Base-by-base conservation (phyloP, 2,888 invertebrate genomes). In the Epinotia ramella region DNA sequence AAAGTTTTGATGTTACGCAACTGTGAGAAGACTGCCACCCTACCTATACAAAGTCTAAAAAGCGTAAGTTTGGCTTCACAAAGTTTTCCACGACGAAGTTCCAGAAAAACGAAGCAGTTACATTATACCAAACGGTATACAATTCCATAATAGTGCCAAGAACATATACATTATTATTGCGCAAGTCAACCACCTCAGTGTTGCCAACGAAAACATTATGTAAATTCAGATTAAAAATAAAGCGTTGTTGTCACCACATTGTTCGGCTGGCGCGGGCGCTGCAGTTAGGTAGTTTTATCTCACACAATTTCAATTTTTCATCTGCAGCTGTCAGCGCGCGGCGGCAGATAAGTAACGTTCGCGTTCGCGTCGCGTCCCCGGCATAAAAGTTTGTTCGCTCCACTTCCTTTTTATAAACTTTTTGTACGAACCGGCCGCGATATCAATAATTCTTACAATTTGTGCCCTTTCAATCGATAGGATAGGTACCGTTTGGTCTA, bases 291-390 rank as follows among this genome's bases (percentile, higher is more conserved):
- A 90, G 92, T 94, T 94, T 94, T 94, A 94, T 94, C 94, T 93
- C 93, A 89, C 91, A 93, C 93, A 93, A 94, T 94, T 94, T 94
- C 94, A 94, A 94, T 94, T 94, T 94, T 94, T 94, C 94, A 94
- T 94, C 93, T 94, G 94, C 92, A 91, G 89, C 94, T 93, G 93
- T 94, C 94, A 93, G 93, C 93, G 87, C 88, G 87, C 90, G 88
- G 88, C 85, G 88, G 89, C 86, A 93, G 94, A 94, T 94, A 94
- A 93, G 93, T 94, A 93, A 93, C 93, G 91, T 85, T 87, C 89
- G 88, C 89, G 88, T 86, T 89, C 87, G 87, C 88, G 87, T 87
- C 89, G 89, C 87, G 86, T 89, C 89, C 88, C 89, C 85, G 87
- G 88, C 87, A 89, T 88, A 91, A 93, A 93, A 90, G 93, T 94